Percentiles rank a stretch among this genome's conserved stretches.
phyloP scores from a whole-genome alignment of 2,113 vertebrate species.

The Speoplatyrhinus poulsoni region DNA sequence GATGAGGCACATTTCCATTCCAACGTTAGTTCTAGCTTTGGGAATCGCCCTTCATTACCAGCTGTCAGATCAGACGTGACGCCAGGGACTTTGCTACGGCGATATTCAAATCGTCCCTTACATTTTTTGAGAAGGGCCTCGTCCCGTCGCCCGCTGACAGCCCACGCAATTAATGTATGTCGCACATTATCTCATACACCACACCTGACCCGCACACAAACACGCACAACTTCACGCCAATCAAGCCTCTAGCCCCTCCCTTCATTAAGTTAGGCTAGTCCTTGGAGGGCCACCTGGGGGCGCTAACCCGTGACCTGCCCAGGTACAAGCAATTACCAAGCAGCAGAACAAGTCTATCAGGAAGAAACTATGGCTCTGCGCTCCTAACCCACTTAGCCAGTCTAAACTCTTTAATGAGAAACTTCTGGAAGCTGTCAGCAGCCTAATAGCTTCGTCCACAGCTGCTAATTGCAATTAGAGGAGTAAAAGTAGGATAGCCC shows the following conservation, averaged over 20 bases:
- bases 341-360: slow-evolving; percentile 55
- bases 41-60: slow-evolving; percentile 70
- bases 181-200: slow-evolving; percentile 66
- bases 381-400: slow-evolving; percentile 73
- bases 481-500: slow-evolving; percentile 47
- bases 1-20: slow-evolving; percentile 63
- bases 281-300: slow-evolving; percentile 44
- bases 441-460: slow-evolving; percentile 60
- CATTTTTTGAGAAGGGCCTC: slow-evolving; percentile 52
- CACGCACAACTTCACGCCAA: not conserved
- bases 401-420: slow-evolving; percentile 69
- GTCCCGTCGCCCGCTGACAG: slow-evolving; percentile 49
- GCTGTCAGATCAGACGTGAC: slow-evolving; percentile 75
- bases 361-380: slow-evolving; percentile 65
- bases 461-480: slow-evolving; percentile 69
- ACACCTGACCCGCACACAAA: slow-evolving; percentile 33
- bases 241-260: not conserved
- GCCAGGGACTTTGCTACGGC: slow-evolving; percentile 39
- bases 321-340: slow-evolving; percentile 74
- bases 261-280: slow-evolving; percentile 62
- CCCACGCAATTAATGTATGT: slow-evolving; percentile 76
- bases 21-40: slow-evolving; percentile 62
- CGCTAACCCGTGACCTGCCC: slow-evolving; percentile 63
- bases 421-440: slow-evolving; percentile 76
- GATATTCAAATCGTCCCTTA: slow-evolving; percentile 75